Evolutionary conservation across 2,888 invertebrate species (phyloP), one percentile per base, ranked within the genome.

Genomic region (Molanna angustata): DNA sequence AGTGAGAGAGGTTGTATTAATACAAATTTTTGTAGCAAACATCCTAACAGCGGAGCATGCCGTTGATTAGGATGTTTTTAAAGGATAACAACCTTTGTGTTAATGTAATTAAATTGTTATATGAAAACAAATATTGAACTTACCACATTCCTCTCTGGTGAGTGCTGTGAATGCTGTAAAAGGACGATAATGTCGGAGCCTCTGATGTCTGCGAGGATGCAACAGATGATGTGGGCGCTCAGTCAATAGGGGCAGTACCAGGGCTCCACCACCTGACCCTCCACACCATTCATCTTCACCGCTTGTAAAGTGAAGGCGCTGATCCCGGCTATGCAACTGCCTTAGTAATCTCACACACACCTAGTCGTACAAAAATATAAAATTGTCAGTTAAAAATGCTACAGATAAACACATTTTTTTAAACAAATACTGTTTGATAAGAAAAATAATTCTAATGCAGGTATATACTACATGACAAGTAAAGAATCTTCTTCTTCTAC

Each of bases 261-360:
- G 79, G 65, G 56, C 76, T 63, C 61, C 77, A 64, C 70, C 78
- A 62, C 64, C 73, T 68, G 67, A 75, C 60, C 62, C 72, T 66
- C 62, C 78, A 50, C 56, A 56, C 58, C 61, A 61, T 16, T 54
- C 63, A 52, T 64, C 22, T 40, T 56, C 63, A 40, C 65, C 69
- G 58, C 68, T 68, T 61, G 64, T 65, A 70, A 74, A 77, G 61
- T 72, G 64, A 62, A 90, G 79, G 19, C 97, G 81, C 19, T 88
- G 79, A 74, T 98, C 96, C 17, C 97, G 80, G 13, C 86, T 87
- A 72, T 96, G 88, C 55, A 97, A 75, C 62, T 88, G 88, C 51
- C 88, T 83, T 3, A 94, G 73, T 11, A 93, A 74, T n/a, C 82
- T 80, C 2, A 91, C 88, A 32, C 82, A 81, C 54, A 81, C 80